phyloP scores from a whole-genome alignment of 2,797 vertebrate species.

The Sebastiscus albofasciatus region DNA sequence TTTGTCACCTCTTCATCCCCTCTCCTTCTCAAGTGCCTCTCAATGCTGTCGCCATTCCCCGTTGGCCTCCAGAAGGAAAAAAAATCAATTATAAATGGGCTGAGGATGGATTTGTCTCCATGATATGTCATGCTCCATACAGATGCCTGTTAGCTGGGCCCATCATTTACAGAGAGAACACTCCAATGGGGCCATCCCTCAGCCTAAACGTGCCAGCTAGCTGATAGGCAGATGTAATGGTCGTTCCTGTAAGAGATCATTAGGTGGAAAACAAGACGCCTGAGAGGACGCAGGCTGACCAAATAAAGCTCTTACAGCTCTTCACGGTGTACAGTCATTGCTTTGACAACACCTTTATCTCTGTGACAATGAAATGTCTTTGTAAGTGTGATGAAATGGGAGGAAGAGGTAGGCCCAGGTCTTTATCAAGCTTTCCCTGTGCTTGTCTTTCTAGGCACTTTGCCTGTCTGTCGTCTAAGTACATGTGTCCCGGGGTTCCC shows the following conservation, averaged over 20 bases:
- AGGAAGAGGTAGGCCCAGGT: background rate
- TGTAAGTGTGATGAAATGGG: background rate
- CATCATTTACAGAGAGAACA: conserved; percentile 49
- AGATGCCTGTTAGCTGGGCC: conserved; percentile 42
- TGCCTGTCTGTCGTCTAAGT: conserved; percentile 98
- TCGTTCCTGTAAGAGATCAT: conserved; percentile 29
- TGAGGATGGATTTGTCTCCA: conserved; percentile 39
- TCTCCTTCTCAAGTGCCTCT: conserved; percentile 20
- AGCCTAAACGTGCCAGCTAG: conserved; percentile 24
- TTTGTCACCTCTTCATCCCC: conserved; percentile 3
- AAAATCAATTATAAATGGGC: conserved; percentile 41
- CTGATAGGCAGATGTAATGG: conserved; percentile 38
- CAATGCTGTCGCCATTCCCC: background rate
- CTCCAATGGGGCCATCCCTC: conserved; percentile 42
- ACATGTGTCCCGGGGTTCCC: conserved; percentile 98
- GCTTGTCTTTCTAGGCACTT: conserved; percentile 87
- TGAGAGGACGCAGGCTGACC: background rate
- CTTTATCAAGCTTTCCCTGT: conserved; percentile 21
- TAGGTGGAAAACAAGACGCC: conserved; percentile 27
- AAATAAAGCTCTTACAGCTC: conserved; percentile 2
- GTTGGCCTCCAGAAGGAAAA: conserved; percentile 37
- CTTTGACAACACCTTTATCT: background rate
- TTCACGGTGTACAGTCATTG: background rate
- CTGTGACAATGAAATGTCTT: background rate
- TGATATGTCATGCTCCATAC: conserved; percentile 27